Conservation (phyloP, 2,797 vertebrate species). For the Pempheris klunzingeri region DNA sequence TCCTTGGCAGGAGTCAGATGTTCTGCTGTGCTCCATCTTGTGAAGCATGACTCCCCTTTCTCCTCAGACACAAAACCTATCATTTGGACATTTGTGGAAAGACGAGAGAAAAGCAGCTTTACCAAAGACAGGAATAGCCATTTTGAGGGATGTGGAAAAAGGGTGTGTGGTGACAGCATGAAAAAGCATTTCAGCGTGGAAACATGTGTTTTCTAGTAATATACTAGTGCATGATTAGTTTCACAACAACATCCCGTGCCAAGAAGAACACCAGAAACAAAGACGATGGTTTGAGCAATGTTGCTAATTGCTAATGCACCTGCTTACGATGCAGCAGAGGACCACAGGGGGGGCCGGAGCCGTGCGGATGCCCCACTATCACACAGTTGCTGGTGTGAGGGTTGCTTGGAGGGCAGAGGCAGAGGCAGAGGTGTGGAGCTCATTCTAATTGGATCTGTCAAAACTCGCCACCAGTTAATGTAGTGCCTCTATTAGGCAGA, state of each 20-base stretch:
- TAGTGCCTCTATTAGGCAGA: constrained; percentile 80
- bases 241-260: constrained; percentile 19
- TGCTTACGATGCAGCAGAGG: neutral
- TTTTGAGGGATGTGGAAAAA: constrained; percentile 63
- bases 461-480: constrained; percentile 77
- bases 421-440: constrained; percentile 68
- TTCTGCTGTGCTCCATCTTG: constrained; percentile 69
- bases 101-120: constrained; percentile 64
- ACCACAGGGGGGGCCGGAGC: neutral
- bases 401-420: constrained; percentile 52
- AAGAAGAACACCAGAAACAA: constrained; percentile 8
- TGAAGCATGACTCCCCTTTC: constrained; percentile 70
- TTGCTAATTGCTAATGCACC: neutral
- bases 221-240: constrained; percentile 9
- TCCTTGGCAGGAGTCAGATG: constrained; percentile 70
- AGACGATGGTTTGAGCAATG: neutral
- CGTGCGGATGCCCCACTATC: neutral
- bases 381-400: constrained; percentile 24
- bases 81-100: constrained; percentile 79
- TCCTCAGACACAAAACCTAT: constrained; percentile 74
- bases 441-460: constrained; percentile 87
- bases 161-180: constrained; percentile 57
- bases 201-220: constrained; percentile 38
- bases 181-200: constrained; percentile 47
- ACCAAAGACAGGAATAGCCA: constrained; percentile 75